Conservation (phyloP, 2,888 invertebrate species). For the Patella pellucida region DNA sequence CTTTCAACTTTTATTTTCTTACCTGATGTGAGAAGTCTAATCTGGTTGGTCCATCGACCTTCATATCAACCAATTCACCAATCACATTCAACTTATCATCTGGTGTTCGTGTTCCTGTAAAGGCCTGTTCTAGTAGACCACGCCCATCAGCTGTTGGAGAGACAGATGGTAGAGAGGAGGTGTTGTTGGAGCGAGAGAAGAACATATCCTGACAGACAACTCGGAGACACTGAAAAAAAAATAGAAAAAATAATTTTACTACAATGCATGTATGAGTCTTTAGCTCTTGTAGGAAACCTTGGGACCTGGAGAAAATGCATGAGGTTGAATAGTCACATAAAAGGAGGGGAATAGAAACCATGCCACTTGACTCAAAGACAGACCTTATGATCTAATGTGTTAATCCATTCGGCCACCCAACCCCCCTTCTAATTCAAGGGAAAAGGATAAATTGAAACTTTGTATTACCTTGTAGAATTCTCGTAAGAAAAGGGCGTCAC, state of each 20-base stretch:
- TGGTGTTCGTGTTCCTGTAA: slow-evolving; percentile 48
- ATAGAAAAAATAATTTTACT: slow-evolving; percentile 3
- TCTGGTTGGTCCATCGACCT: slow-evolving; percentile 53
- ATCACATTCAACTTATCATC: slow-evolving; percentile 58
- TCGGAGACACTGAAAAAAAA: slow-evolving; percentile 56
- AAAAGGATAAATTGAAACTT: too few relatives aligned
- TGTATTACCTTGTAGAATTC: slow-evolving; percentile 63
- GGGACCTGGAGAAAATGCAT: too few relatives aligned
- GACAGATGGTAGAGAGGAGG: slow-evolving; percentile 47
- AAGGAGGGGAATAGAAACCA: too few relatives aligned
- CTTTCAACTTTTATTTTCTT: background rate
- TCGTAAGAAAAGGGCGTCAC: slow-evolving; percentile 62
- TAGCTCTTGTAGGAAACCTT: too few relatives aligned
- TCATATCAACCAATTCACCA: slow-evolving; percentile 61
- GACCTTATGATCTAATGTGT: too few relatives aligned
- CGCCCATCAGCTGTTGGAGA: slow-evolving; percentile 44
- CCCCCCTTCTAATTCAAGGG: too few relatives aligned
- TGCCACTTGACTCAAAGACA: too few relatives aligned
- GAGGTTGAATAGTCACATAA: too few relatives aligned
- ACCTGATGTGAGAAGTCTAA: slow-evolving; percentile 56
- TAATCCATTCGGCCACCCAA: too few relatives aligned
- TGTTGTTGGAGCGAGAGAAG: slow-evolving; percentile 64
- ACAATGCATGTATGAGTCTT: too few relatives aligned
- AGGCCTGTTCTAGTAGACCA: slow-evolving; percentile 58
- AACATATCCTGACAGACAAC: slow-evolving; percentile 70